phyloP scores from a whole-genome alignment of 2,113 vertebrate species.

The Hoplias malabaricus region DNA sequence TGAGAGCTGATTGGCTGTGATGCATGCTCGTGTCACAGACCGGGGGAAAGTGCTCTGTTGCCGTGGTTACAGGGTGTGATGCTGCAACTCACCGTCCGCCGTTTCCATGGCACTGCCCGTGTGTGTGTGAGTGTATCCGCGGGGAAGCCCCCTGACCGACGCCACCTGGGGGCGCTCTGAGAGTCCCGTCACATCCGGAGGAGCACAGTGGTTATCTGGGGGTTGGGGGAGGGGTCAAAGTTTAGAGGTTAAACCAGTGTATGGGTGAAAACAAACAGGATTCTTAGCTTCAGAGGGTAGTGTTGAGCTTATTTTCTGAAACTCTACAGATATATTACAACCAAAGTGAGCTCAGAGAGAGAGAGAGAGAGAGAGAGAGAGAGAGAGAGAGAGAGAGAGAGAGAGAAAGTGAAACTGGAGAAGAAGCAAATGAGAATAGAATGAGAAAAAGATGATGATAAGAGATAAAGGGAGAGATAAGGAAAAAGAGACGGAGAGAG shows the following conservation, averaged over 20 bases:
- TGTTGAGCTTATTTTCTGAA: constrained; percentile 51
- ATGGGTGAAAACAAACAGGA: constrained; percentile 32
- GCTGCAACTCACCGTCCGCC: constrained; percentile 84
- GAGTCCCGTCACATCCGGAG: constrained; percentile 92
- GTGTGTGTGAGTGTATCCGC: constrained; percentile 75
- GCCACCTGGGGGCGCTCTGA: constrained; percentile 81
- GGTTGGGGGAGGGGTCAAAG: constrained; percentile 59
- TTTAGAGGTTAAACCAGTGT: constrained; percentile 47
- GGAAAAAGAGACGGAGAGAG: background rate
- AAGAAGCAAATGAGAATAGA: too few species aligned
- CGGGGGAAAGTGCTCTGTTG: constrained; percentile 18
- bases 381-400: background rate
- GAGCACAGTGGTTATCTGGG: constrained; percentile 87
- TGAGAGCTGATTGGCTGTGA: constrained; percentile 15
- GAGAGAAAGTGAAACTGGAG: background rate
- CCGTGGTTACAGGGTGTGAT: constrained; percentile 24
- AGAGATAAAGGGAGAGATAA: constrained; percentile 34
- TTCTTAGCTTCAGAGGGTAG: too few species aligned
- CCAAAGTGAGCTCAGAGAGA: constrained; percentile 45
- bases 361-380: background rate
- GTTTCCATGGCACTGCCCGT: constrained; percentile 86
- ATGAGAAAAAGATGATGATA: too few species aligned
- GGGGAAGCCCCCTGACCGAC: constrained; percentile 81
- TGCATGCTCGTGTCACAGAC: constrained; percentile 18
- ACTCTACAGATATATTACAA: constrained; percentile 20